phyloP scores from a whole-genome alignment of 1,140 invertebrate genomes.

The Berghia stephanieae region DNA sequence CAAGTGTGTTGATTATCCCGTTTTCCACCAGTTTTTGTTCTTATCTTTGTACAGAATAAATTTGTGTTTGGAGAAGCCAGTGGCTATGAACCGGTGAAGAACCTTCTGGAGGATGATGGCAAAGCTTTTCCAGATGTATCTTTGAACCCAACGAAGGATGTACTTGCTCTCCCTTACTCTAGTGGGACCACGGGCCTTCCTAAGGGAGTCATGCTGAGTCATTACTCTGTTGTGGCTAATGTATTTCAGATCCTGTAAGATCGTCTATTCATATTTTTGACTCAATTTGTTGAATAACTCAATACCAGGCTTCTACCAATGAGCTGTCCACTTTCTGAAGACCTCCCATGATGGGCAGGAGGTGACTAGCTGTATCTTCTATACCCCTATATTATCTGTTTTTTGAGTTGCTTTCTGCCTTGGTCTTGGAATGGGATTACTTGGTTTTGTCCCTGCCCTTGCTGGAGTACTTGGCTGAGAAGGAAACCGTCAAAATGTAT shows the following conservation, averaged over 20 bases:
- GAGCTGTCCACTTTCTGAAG: too few species aligned
- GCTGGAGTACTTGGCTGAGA: too few species aligned
- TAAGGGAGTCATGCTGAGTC: slow-evolving; percentile 60
- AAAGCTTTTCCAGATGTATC: slow-evolving; percentile 46
- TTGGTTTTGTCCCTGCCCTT: too few species aligned
- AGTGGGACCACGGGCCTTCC: slow-evolving; percentile 62
- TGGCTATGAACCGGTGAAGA: slow-evolving; percentile 47
- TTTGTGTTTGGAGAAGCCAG: slow-evolving; percentile 52
- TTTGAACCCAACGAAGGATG: slow-evolving; percentile 42
- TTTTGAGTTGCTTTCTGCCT: too few species aligned
- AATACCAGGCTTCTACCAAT: too few species aligned
- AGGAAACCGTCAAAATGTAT: too few species aligned
- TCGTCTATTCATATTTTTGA: too few species aligned
- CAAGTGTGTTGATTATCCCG: neutral
- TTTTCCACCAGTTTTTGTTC: neutral
- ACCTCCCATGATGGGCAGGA: too few species aligned
- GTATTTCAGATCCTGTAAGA: slow-evolving; percentile 18
- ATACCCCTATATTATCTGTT: too few species aligned
- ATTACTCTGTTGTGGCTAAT: slow-evolving; percentile 52
- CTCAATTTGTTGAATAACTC: too few species aligned
- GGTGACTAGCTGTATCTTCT: too few species aligned
- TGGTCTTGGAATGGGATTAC: too few species aligned
- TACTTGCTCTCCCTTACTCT: slow-evolving; percentile 52
- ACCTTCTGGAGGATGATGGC: slow-evolving; percentile 53
- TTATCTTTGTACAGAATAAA: slow-evolving; percentile 43